Evolutionary conservation across 2,797 vertebrate genomes (phyloP).

Genomic region (Mionectes olivaceus): DNA sequence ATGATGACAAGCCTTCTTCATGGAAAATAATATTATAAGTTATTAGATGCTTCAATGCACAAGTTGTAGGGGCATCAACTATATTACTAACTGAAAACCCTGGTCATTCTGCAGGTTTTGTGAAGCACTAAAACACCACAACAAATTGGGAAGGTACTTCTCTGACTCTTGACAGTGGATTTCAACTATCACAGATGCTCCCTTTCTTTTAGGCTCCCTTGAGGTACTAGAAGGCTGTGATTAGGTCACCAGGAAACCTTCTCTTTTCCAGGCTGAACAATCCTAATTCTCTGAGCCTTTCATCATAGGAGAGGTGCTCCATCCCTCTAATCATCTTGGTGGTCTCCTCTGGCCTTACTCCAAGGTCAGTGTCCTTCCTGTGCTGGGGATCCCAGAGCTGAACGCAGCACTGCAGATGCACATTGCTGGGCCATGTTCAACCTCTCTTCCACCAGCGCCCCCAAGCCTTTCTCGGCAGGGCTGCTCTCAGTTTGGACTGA

Average conservation of each 20-base stretch:
- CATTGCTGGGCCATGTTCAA: accelerated
- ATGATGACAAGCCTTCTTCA: not conserved
- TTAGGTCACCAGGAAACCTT: not conserved
- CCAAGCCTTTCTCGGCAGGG: not conserved
- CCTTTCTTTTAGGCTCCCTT: not conserved
- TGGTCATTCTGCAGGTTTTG: not conserved
- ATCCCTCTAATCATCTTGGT: not conserved
- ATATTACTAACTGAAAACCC: not conserved
- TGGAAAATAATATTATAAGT: not conserved
- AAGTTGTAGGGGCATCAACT: not conserved
- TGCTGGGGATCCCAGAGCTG: not conserved
- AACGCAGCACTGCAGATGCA: not conserved
- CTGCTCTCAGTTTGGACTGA: not conserved
- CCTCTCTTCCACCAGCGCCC: not conserved
- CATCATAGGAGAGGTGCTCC: not conserved
- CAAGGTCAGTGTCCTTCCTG: not conserved
- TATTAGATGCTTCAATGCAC: not conserved
- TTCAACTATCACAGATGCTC: not conserved
- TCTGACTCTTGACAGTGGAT: not conserved
- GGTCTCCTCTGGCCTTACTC: not conserved
- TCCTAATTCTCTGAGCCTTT: not conserved
- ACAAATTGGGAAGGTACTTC: not conserved
- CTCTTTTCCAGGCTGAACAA: not conserved
- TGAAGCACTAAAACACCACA: not conserved
- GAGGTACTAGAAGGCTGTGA: not conserved